phyloP scores from a whole-genome alignment of 1,140 invertebrate genomes.

The Nephotettix cincticeps region DNA sequence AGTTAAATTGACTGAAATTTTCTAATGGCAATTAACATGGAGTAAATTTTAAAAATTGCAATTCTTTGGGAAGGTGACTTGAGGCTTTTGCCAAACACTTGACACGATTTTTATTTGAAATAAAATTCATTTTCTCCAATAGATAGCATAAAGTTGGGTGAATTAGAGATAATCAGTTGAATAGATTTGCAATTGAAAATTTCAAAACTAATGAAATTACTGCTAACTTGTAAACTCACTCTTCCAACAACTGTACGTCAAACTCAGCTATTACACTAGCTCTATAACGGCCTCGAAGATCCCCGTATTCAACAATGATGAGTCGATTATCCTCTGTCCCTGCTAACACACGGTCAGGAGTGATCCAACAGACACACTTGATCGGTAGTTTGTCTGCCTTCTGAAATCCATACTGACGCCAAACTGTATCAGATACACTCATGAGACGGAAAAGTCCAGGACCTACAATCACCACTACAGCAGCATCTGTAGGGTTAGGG shows the following conservation, averaged over 20 bases:
- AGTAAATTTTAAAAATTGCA: neutral
- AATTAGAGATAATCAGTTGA: neutral
- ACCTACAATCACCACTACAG: constrained; percentile 72
- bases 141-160: no score
- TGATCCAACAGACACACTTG: constrained; percentile 68
- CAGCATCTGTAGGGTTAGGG: constrained; percentile 76
- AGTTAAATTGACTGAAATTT: no score
- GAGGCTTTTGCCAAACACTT: neutral
- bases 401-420: constrained; percentile 79
- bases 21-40: no score
- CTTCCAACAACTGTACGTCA: neutral
- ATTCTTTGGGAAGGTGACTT: neutral
- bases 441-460: constrained; percentile 71
- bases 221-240: neutral
- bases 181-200: neutral
- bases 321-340: constrained; percentile 72
- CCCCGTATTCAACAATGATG: constrained; percentile 76
- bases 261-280: constrained; percentile 47
- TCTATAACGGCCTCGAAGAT: constrained; percentile 64
- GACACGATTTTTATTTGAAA: neutral
- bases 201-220: neutral
- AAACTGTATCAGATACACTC: constrained; percentile 73
- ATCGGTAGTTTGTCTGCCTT: constrained; percentile 76
- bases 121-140: neutral
- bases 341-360: constrained; percentile 70